Evolutionary conservation across 2,113 vertebrate species (phyloP), one percentile per base, ranked within the genome.

Genomic region (Ciconia stormi): DNA sequence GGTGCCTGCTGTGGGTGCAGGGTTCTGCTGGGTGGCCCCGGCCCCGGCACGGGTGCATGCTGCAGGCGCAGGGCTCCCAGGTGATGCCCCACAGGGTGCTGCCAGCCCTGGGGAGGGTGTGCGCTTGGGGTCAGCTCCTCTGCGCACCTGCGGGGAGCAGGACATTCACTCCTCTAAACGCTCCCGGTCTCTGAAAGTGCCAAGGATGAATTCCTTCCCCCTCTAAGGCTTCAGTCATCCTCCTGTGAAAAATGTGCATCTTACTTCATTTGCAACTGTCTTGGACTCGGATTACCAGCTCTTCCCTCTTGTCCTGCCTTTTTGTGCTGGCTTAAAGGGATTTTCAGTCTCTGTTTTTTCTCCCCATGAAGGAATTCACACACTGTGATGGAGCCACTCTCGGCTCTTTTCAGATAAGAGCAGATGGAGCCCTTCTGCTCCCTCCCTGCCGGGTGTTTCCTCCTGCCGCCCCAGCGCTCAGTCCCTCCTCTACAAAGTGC

Each of bases 381-480:
- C 88, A 10, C 67, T 0, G 2, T 1, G 7, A 9, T 29, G 42
- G 66, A 94, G 47, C 53, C 42, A 5, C 59, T 49, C 50, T 20
- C 4, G 0, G 26, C 47, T 90, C 40, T 20, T 74, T 34, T 55
- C 5, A 3, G 23, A 34, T 17, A 8, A 23, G 61, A 96, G 71
- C 91, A 95, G 95, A 89, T 84, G 84, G 85, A 96, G 82, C 44
- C 90, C 73, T 85, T 72, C 87, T 85, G 74, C 70, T 91, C 52
- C 34, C 29, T 47, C 80, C n/a, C 36, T 1, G 3, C 5, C 1
- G 20, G 36, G 63, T 5, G 7, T 47, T 83, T 76, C 85, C 88
- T 61, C 82, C 82, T 10, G 56, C 74, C 0, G 4, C 71, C 88
- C 44, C 73, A 34, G 56, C 0, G 0, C 65, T 85, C 73, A 3